Percentiles rank a stretch among this genome's conserved stretches.
phyloP scores from a whole-genome alignment of 2,888 invertebrate species.

The Ectemnius continuus region DNA sequence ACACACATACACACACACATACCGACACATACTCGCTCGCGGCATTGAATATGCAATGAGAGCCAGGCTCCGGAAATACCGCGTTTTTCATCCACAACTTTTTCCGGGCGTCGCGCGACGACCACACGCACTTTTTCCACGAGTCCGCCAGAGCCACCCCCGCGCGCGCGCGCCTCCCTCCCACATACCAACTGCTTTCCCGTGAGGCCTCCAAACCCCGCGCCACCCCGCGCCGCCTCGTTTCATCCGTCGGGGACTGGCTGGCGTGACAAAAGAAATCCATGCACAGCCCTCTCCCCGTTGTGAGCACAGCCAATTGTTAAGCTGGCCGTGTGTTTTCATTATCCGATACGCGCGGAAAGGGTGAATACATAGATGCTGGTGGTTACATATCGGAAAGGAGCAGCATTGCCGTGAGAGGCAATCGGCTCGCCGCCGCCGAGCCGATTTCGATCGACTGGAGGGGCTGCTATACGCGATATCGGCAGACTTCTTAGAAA shows the following conservation, averaged over 20 bases:
- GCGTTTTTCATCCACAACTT: constrained; percentile 40
- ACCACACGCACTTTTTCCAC: constrained; percentile 5
- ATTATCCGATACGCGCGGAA: neutral
- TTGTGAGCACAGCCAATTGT: neutral
- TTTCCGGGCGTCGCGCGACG: constrained; percentile 15
- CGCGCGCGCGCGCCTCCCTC: neutral
- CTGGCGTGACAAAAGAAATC: constrained; percentile 21
- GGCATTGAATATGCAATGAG: constrained; percentile 69
- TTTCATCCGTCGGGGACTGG: neutral
- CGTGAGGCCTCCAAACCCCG: neutral
- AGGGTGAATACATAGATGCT: too few species aligned
- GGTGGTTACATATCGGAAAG: too few species aligned
- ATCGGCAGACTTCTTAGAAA: too few species aligned
- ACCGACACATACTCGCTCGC: constrained; percentile 51
- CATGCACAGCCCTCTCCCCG: neutral
- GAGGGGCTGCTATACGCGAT: too few species aligned
- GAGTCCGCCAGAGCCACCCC: neutral
- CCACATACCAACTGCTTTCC: too few species aligned
- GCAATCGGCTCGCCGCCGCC: too few species aligned
- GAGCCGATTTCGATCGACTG: too few species aligned
- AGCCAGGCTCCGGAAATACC: constrained; percentile 27
- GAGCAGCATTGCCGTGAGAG: too few species aligned
- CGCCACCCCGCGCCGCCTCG: neutral
- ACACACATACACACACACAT: neutral
- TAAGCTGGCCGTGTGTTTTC: neutral